Evolutionary conservation across 2,888 invertebrate species (phyloP).

Genomic region (Thereva unica): DNA sequence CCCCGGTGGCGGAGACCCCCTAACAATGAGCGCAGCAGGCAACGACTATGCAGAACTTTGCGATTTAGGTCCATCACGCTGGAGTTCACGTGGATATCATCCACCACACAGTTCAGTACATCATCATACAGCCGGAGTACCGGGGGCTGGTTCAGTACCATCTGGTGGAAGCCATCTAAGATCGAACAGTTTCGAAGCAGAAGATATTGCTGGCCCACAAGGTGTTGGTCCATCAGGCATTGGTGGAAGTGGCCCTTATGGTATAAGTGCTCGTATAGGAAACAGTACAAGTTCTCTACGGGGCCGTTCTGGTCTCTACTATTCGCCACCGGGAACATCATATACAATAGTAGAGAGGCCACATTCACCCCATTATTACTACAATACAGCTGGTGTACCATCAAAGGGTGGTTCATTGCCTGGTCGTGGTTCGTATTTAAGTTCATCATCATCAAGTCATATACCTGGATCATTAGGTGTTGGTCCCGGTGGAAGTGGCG

Average conservation of each 20-base stretch:
- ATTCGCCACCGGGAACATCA: constrained; percentile 86
- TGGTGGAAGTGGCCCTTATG: constrained; percentile 50
- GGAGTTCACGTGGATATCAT: constrained; percentile 58
- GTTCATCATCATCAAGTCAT: constrained; percentile 64
- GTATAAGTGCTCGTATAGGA: constrained; percentile 52
- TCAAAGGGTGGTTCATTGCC: constrained; percentile 57
- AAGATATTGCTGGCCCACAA: constrained; percentile 52
- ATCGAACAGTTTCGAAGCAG: constrained; percentile 58
- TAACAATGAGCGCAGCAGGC: constrained; percentile 59
- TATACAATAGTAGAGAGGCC: constrained; percentile 86
- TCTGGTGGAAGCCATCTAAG: constrained; percentile 45
- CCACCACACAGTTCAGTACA: constrained; percentile 50
- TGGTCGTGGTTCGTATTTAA: constrained; percentile 65
- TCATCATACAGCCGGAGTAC: constrained; percentile 47
- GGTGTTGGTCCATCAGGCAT: constrained; percentile 51
- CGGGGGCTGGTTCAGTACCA: constrained; percentile 45
- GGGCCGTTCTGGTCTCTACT: constrained; percentile 73
- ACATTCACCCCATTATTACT: constrained; percentile 68
- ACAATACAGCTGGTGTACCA: constrained; percentile 57
- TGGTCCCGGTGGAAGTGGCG: constrained; percentile 49
- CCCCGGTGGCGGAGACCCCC: constrained; percentile 51
- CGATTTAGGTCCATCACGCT: constrained; percentile 59
- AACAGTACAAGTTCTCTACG: constrained; percentile 60
- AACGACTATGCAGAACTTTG: constrained; percentile 60
- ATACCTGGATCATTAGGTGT: constrained; percentile 58